Evolutionary conservation across 2,797 vertebrate genomes (phyloP).

Genomic region (Coracias cyanogaster): DNA sequence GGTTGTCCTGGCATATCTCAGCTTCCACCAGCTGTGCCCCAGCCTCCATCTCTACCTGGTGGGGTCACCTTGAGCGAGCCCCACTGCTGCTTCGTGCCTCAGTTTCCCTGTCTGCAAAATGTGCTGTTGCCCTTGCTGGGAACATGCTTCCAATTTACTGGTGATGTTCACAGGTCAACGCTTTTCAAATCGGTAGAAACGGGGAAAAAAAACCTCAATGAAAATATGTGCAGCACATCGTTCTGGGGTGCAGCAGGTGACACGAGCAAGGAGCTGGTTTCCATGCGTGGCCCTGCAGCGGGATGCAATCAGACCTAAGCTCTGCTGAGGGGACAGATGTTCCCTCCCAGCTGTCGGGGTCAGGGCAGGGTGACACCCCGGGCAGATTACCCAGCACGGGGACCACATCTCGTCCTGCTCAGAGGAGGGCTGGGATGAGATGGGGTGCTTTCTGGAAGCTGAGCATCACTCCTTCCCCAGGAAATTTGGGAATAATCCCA

Average conservation of each 20-base stretch:
- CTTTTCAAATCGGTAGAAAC: background rate
- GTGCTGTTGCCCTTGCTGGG: background rate
- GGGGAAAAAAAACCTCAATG: accelerated
- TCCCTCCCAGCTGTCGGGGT: background rate
- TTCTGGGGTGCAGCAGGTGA: background rate
- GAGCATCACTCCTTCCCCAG: background rate
- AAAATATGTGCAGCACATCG: background rate
- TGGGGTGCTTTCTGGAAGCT: background rate
- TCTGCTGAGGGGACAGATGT: conserved; percentile 17
- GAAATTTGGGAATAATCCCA: background rate
- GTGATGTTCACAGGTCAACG: no score
- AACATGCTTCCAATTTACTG: background rate
- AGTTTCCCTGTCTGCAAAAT: background rate
- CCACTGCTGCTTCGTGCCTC: background rate
- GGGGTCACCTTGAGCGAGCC: background rate
- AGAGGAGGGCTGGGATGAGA: background rate
- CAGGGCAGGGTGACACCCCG: background rate
- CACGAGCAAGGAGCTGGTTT: background rate
- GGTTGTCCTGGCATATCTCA: accelerated
- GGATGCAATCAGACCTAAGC: background rate
- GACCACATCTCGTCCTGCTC: accelerated
- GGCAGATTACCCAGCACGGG: background rate
- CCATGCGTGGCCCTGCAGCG: background rate
- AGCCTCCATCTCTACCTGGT: accelerated
- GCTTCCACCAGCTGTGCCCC: background rate